Evolutionary conservation across 2,113 vertebrate genomes (phyloP).

Genomic region (Diadophis punctatus): DNA sequence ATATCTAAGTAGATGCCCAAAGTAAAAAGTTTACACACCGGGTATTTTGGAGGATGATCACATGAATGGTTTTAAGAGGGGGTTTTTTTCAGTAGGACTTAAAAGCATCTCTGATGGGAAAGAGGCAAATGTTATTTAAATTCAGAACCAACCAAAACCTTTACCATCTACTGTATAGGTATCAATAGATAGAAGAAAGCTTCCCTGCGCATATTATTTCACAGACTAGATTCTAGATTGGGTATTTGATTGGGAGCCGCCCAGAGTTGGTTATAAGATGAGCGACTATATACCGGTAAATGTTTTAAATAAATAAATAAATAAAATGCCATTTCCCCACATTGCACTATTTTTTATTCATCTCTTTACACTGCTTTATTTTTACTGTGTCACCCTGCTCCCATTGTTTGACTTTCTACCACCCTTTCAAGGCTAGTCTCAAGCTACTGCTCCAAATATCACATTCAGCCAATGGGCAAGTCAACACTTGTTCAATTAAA

Average conservation of each 20-base stretch:
- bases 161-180: neutral
- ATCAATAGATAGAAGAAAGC: neutral
- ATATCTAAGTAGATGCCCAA: neutral
- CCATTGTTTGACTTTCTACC: neutral
- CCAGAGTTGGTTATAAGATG: neutral
- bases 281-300: neutral
- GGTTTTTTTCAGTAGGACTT: neutral
- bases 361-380: neutral
- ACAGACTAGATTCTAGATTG: neutral
- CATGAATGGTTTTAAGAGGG: neutral
- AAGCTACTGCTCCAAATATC: neutral
- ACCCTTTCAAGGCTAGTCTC: neutral
- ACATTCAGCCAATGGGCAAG: neutral
- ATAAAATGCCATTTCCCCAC: neutral
- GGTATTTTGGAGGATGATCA: neutral
- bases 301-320: neutral
- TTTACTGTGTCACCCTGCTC: too few species aligned
- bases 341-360: neutral
- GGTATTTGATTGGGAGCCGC: neutral
- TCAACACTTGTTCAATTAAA: neutral
- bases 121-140: neutral
- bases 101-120: neutral
- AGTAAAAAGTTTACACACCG: neutral
- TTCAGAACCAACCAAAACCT: neutral
- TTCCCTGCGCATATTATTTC: neutral